Base-by-base conservation (phyloP, 2,797 vertebrate genomes). In the Myoxocephalus aenaeus region DNA sequence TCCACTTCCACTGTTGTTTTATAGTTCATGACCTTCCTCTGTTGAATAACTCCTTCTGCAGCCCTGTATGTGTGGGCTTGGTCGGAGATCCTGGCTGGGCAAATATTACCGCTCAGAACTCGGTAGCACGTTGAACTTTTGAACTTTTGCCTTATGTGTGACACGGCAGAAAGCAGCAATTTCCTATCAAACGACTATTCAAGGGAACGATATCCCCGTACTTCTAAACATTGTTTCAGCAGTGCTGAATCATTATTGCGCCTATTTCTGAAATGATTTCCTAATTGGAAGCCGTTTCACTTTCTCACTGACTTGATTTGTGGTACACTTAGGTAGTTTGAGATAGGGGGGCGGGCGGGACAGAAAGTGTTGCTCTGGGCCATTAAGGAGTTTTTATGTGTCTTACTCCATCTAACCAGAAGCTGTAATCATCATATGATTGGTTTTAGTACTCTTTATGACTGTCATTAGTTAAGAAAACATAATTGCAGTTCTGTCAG, bases 401-500 rank as follows among this genome's bases (percentile, higher is more conserved):
- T 86, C 85, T 86, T 78, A 85, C 84, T 89, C 84, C 57, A 57
- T 88, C 82, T 82, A 90, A 90, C 80, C 84, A 85, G 83, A 84
- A 86, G 84, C 88, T 86, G 85, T 94, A 92, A 94, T 94, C 81
- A 90, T 90, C 78, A 86, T 91, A 89, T 92, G 92, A 94, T 94
- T 87, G 92, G 88, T 90, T 92, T 92, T 90, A 86, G 77, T 83
- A 74, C 80, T 91, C 79, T 89, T 91, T 90, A 90, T 87, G 86
- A 59, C 91, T 69, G 82, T 83, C 83, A 87, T 90, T 87, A 80
- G 86, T 91, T 87, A 87, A 80, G 80, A 88, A 90, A 81, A 81
- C 64, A 44, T 83, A 82, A 87, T 84, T 87, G 69, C 71, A 78
- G 65, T 50, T 65, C 67, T 76, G 79, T 27, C 77, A 50, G 72